Evolutionary conservation across 2,797 vertebrate species (phyloP).

Genomic region (Schizopygopsis pylzovi): DNA sequence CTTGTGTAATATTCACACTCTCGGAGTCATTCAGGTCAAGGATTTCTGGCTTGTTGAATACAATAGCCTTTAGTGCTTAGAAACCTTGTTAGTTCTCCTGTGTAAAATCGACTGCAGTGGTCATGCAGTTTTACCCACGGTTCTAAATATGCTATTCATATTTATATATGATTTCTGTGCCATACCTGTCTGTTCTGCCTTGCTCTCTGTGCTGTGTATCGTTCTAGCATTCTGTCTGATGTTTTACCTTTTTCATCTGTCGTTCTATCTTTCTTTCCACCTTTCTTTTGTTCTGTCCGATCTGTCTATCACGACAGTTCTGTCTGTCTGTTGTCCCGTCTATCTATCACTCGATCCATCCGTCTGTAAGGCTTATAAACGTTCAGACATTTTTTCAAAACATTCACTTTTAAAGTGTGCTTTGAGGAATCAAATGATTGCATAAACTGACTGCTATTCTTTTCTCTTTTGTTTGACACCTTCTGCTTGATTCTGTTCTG

Average conservation of each 20-base stretch:
- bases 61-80: conserved; percentile 15
- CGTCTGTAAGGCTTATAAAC: neutral
- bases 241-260: neutral
- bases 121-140: neutral
- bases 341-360: neutral
- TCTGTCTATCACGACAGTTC: neutral
- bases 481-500: neutral
- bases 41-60: conserved; percentile 15
- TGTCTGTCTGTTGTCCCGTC: neutral
- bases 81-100: neutral
- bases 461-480: neutral
- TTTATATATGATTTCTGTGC: neutral
- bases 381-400: neutral
- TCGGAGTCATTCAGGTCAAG: conserved; percentile 12
- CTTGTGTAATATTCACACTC: conserved; percentile 13
- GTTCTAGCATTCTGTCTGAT: neutral
- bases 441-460: neutral
- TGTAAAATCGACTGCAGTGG: neutral
- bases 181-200: neutral
- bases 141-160: neutral
- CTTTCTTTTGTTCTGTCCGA: neutral
- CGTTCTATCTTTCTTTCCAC: neutral
- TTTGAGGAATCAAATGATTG: neutral
- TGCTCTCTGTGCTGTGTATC: neutral
- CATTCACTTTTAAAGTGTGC: neutral